Conservation (phyloP, 1,140 invertebrate genomes). For the Oreohelix idahoensis region DNA sequence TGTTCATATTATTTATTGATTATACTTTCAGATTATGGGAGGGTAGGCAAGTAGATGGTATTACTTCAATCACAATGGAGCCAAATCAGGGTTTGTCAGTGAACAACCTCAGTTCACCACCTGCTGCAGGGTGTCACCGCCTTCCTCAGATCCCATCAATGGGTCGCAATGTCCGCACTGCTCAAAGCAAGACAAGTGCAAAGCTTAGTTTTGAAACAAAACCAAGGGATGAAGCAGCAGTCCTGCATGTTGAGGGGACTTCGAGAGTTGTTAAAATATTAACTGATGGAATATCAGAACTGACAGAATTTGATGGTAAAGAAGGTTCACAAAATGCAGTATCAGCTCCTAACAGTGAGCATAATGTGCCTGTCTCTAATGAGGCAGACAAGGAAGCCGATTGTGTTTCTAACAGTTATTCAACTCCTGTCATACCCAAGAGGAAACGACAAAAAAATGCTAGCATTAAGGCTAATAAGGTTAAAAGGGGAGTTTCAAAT, state of each 20-base stretch:
- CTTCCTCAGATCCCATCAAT: slow-evolving; percentile 64
- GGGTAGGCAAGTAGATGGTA: neutral
- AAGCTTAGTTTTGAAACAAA: slow-evolving; percentile 42
- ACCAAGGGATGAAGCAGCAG: slow-evolving; percentile 42
- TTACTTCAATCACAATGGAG: slow-evolving; percentile 17
- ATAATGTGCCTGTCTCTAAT: neutral
- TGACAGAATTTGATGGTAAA: slow-evolving; percentile 35
- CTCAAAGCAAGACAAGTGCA: slow-evolving; percentile 63
- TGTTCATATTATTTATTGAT: neutral
- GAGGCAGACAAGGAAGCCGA: too few species aligned
- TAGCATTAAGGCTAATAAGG: neutral
- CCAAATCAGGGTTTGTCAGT: neutral
- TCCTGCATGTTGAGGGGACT: slow-evolving; percentile 58
- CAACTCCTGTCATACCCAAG: neutral
- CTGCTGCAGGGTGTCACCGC: slow-evolving; percentile 52
- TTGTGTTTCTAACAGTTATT: neutral
- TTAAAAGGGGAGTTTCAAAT: neutral
- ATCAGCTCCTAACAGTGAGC: neutral
- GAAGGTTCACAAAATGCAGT: neutral
- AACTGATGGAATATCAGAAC: slow-evolving; percentile 49
- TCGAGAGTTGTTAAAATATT: slow-evolving; percentile 56
- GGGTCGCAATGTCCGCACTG: slow-evolving; percentile 60
- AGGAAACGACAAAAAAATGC: neutral
- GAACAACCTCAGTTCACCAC: slow-evolving; percentile 29
- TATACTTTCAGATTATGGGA: slow-evolving; percentile 12